phyloP scores from a whole-genome alignment of 2,797 vertebrate species.

The Psittacula echo region DNA sequence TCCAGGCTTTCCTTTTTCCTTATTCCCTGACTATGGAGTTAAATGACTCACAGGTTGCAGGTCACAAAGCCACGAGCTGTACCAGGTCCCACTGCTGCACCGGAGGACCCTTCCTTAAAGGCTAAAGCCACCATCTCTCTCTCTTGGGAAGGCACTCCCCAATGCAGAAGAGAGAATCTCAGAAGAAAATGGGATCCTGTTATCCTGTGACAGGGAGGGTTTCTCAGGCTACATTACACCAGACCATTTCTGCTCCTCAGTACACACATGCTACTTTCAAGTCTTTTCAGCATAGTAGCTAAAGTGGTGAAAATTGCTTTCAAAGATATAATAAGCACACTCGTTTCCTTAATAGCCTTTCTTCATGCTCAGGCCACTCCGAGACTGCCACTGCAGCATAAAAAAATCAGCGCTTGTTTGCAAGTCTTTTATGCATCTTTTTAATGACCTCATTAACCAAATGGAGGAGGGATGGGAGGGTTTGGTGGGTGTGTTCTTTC shows the following conservation, averaged over 20 bases:
- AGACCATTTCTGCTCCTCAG: conserved; percentile 36
- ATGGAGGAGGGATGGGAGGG: conserved; percentile 26
- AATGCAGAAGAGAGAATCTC: neutral
- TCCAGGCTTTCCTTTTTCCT: neutral
- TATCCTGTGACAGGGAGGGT: neutral
- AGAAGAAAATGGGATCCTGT: neutral
- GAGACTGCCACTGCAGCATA: neutral
- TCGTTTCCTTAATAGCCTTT: conserved; percentile 8
- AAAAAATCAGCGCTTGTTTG: conserved; percentile 50
- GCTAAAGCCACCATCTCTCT: neutral
- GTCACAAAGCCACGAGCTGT: neutral
- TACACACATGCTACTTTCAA: neutral
- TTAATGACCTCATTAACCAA: conserved; percentile 69
- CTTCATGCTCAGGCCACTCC: neutral
- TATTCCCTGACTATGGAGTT: neutral
- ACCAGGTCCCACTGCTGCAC: neutral
- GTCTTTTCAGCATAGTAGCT: conserved; percentile 27
- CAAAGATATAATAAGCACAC: conserved; percentile 48
- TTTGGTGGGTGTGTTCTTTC: conserved; percentile 17
- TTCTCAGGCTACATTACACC: neutral
- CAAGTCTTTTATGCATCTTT: conserved; percentile 39
- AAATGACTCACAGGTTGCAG: neutral
- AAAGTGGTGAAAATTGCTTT: conserved; percentile 42
- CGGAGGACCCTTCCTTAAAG: neutral
- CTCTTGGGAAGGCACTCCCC: neutral